A percentile compares a stretch with the other conserved stretches of the same genome.
phyloP scores from a whole-genome alignment of 1,140 invertebrate species.

The Drosophila sp. region DNA sequence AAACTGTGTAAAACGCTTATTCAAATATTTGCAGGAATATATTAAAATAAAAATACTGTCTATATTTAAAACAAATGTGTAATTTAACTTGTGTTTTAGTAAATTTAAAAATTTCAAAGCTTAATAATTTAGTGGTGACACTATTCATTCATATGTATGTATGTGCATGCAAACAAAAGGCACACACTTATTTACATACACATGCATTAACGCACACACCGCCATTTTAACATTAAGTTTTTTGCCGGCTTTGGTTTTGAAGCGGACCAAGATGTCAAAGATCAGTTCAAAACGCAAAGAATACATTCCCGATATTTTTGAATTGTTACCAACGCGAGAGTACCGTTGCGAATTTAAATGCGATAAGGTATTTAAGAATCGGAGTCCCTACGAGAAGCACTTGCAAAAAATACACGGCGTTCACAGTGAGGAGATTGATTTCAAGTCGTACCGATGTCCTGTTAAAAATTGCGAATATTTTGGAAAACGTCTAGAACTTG shows the following conservation, averaged over 20 bases:
- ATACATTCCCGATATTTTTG: conserved; percentile 4
- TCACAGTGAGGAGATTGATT: not conserved
- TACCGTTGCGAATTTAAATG: conserved; percentile 33
- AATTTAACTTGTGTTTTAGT: no score
- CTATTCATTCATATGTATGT: no score
- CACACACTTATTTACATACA: no score
- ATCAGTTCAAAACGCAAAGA: not conserved
- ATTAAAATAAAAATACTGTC: no score
- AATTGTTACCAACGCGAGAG: conserved; percentile 32
- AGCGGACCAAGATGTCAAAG: conserved; percentile 6
- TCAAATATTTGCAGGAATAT: no score
- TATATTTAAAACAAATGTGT: no score
- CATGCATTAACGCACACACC: not conserved
- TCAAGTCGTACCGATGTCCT: not conserved
- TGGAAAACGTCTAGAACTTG: not conserved
- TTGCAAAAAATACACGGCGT: conserved; percentile 19
- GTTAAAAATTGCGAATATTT: not conserved
- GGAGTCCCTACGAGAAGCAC: conserved; percentile 32
- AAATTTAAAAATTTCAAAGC: no score
- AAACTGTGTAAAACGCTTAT: no score
- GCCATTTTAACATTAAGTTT: not conserved
- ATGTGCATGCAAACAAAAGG: no score
- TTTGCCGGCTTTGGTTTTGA: not conserved
- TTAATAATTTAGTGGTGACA: no score
- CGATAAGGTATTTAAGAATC: conserved; percentile 37